These are phyloP conservation scores for Zaprionus bogoriensis DNA, from an alignment of 2,888 invertebrate species.

Conservation along the genomic window DNA sequence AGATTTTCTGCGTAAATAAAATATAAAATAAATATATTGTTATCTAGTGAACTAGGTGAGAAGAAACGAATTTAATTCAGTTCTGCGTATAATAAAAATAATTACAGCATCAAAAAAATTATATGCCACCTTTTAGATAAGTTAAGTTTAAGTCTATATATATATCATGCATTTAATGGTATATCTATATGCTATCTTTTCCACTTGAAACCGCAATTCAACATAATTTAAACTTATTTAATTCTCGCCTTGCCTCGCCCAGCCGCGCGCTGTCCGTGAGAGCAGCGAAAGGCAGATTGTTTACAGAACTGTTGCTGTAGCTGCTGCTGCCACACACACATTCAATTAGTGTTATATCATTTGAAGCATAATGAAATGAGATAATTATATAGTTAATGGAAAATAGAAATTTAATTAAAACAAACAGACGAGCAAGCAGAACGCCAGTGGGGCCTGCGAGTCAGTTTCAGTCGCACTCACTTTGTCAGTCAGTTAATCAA, in stretches of 20 bases:
- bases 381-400: conserved; percentile 45
- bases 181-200: no score
- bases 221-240: background rate
- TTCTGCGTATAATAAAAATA: no score
- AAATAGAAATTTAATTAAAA: conserved; percentile 57
- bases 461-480: conserved; percentile 36
- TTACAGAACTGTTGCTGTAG: background rate
- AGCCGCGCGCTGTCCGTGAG: no score
- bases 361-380: conserved; percentile 39
- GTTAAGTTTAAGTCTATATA: no score
- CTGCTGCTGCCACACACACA: conserved; percentile 13
- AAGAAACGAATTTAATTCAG: no score
- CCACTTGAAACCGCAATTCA: background rate
- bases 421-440: conserved; percentile 52
- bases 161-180: no score
- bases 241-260: no score
- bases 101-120: no score
- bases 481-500: conserved; percentile 49
- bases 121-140: no score
- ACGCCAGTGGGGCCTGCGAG: conserved; percentile 36
- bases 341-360: conserved; percentile 47
- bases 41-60: no score
- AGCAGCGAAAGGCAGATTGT: conserved; percentile 9
- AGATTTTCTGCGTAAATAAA: no score
- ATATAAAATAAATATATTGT: no score